These are phyloP conservation scores for Apodemus speciosus DNA, from an alignment of 2,113 vertebrate species.

Conservation along the genomic window DNA sequence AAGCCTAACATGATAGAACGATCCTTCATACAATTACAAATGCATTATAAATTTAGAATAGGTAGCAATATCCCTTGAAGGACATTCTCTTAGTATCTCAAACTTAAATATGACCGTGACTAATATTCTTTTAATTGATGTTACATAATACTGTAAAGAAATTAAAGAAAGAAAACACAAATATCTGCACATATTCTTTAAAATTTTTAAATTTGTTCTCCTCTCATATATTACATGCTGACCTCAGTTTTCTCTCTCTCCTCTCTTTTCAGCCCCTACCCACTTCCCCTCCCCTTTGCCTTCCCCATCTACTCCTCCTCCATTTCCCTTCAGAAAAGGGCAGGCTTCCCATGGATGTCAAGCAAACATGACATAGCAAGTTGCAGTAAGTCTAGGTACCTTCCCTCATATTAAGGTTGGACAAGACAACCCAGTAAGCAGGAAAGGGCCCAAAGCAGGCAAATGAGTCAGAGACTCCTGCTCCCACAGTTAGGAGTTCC, in stretches of 20 bases:
- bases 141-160: neutral
- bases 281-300: neutral
- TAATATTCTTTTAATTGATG: neutral
- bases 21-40: neutral
- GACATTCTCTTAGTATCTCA: neutral
- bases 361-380: neutral
- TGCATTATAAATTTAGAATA: neutral
- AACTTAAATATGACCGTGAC: neutral
- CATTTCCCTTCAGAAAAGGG: neutral
- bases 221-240: neutral
- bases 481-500: neutral
- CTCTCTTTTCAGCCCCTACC: neutral
- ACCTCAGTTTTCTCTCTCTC: neutral
- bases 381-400: neutral
- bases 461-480: neutral
- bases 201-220: neutral
- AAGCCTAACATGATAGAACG: neutral
- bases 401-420: neutral
- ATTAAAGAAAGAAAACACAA: neutral
- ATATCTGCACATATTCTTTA: neutral
- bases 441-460: neutral
- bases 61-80: neutral
- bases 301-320: neutral
- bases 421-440: neutral
- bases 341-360: neutral